Evolutionary conservation across 2,113 vertebrate genomes (phyloP).

Genomic region (Pygoscelis antarcticus): DNA sequence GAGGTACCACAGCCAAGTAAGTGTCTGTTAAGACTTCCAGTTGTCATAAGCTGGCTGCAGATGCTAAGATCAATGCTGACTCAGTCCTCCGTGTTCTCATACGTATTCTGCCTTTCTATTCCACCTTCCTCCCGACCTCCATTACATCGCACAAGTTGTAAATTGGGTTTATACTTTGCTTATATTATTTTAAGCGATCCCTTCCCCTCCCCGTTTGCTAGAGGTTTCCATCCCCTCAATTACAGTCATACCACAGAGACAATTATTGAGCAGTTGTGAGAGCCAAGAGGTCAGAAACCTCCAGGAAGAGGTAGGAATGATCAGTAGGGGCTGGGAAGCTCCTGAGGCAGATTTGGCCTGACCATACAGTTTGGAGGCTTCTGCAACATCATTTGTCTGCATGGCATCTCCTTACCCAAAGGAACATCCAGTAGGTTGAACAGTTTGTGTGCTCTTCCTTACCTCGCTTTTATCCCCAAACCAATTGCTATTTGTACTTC

Average conservation of each 20-base stretch:
- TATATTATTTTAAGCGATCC: background rate
- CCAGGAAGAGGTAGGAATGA: background rate
- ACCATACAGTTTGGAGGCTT: background rate
- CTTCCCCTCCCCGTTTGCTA: background rate
- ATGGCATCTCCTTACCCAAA: background rate
- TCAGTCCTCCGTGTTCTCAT: background rate
- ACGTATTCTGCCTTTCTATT: background rate
- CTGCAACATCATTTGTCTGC: rapidly evolving
- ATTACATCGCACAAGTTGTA: background rate
- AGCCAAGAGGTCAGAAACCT: background rate
- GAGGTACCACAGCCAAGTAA: background rate
- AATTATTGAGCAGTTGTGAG: background rate
- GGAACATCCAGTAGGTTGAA: background rate
- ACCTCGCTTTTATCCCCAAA: background rate
- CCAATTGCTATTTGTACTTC: background rate
- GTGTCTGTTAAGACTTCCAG: background rate
- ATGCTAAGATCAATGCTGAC: background rate
- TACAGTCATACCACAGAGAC: background rate
- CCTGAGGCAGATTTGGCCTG: background rate
- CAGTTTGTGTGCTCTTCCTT: background rate
- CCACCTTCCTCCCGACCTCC: background rate
- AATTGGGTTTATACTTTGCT: background rate
- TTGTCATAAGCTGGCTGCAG: background rate
- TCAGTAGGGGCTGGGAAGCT: background rate
- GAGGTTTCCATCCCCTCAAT: background rate